phyloP scores from a whole-genome alignment of 1,140 invertebrate species.

The Eulimnadia texana region DNA sequence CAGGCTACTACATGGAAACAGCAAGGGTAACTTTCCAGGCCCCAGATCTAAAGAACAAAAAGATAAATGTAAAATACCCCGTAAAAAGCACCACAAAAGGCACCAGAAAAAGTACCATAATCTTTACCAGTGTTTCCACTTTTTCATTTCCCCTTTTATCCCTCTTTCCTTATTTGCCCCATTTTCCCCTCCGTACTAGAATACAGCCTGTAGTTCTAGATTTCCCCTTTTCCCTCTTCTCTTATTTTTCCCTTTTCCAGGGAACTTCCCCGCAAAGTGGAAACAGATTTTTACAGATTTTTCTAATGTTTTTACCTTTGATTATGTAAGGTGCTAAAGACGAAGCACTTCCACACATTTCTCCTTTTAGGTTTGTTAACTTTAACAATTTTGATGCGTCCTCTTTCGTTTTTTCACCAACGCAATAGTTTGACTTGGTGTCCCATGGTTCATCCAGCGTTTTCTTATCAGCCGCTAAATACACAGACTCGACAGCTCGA shows the following conservation, averaged over 20 bases:
- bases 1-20: constrained; percentile 5
- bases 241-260: no score
- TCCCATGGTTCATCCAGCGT: not conserved
- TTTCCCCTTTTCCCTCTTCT: no score
- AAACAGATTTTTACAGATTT: no score
- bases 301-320: not conserved
- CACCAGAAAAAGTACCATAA: no score
- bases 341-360: not conserved
- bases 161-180: no score
- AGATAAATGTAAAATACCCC: not conserved
- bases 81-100: no score
- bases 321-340: not conserved
- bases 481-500: constrained; percentile 2
- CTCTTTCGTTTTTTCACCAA: constrained; percentile 1
- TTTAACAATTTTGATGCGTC: not conserved
- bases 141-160: no score
- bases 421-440: not conserved
- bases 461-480: not conserved
- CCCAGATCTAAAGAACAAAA: not conserved
- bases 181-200: no score
- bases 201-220: no score
- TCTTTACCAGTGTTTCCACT: no score
- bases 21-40: not conserved
- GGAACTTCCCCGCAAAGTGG: no score
- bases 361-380: not conserved